Base-by-base conservation (phyloP, 37 sponge, comb jelly and placozoan genomes). In the Haliclona indistincta region DNA sequence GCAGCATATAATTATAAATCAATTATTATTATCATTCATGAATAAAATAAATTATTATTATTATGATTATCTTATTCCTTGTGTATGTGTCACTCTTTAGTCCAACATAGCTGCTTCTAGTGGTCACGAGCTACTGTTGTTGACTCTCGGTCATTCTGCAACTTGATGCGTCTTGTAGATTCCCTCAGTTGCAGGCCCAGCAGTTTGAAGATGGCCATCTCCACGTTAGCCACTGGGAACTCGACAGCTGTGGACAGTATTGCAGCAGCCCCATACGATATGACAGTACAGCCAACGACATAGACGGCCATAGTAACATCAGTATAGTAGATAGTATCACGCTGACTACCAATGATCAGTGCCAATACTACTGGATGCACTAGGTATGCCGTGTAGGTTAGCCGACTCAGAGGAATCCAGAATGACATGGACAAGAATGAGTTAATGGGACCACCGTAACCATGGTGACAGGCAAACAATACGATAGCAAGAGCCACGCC, bases 381-480 rank as follows among this genome's bases (percentile, higher is more conserved):
- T 19, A 89, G 81, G 73, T 89, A 89, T 38, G 81, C 80, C 25
- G 51, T 25, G 56, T 77, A 85, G 5, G 84, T 89, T 41, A 89
- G 47, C 0, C 85, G 84, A 74, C 90, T 74, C 1, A 89, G 68
- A 3, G 90, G 90, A 34, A 85, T 51, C 90, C 90, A 89, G 17
- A 84, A 43, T 3, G 32, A 20, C 75, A 80, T 74, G 19, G 85
- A 79, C 47, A 89, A 54, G 25, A 89, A 35, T 4, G 17, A 63
- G 43, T 81, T 68, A 52, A 81, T 64, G 52, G 26, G 26, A 4
- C 84, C 75, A 25, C 85, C 90, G 67, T 79, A 74, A 10, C 84
- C 81, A 62, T 78, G 37, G 67, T 83, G 80, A 60, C 90, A 89
- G 42, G 65, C 75, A 38, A 66, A 73, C 1, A 84, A 67, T 23